Base-by-base conservation (phyloP, 2,113 vertebrate species). In the Lepus europaeus region DNA sequence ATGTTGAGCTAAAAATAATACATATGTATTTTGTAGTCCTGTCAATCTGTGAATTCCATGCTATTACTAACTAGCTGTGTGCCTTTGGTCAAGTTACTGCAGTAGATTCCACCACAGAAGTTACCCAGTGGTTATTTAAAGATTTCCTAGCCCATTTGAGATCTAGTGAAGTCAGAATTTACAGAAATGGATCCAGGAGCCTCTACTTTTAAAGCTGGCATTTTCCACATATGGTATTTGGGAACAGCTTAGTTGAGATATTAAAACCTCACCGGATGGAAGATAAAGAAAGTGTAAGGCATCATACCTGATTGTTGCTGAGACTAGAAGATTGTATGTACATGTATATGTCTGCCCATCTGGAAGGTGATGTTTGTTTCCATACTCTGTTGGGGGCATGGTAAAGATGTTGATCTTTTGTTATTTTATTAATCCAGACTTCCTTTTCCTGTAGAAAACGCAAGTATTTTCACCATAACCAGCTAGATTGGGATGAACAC, bases 401-500 rank as follows among this genome's bases (percentile, higher is more conserved):
- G 31, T 63, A 33, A 82, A 66, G 1, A 22, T 73, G 31, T 31
- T 8, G 9, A 19, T 72, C 73, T 96, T 84, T 6, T 13, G 5
- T 82, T 79, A 6, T 29, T 83, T 90, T 89, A 36, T 27, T 81
- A 0, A 80, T 88, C 23, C 11, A 94, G 31, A 61, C 39, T 84
- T 93, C 27, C 80, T 61, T 95, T 17, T 0, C 8, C 95, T 89
- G 61, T 97, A 99, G 99, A 88, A 99, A 99, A 91, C 98, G 97
- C 81, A 98, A 98, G 10, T 99, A 99, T 89, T 99, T 99, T 74
- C 99, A 99, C 78, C 99, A 98, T 4, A 98, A 98, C 93, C 98
- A 98, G 17, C 95, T 99, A 97, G 99, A 99, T 98, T 99, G 99
- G 99, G 99, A 99, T 94, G 98, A 98, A 11, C 98, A 99, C 94